Percentiles rank a stretch among this genome's conserved stretches.
These are phyloP conservation scores for Strigops habroptila DNA, from an alignment of 2,113 vertebrate species.

Conservation along the genomic window DNA sequence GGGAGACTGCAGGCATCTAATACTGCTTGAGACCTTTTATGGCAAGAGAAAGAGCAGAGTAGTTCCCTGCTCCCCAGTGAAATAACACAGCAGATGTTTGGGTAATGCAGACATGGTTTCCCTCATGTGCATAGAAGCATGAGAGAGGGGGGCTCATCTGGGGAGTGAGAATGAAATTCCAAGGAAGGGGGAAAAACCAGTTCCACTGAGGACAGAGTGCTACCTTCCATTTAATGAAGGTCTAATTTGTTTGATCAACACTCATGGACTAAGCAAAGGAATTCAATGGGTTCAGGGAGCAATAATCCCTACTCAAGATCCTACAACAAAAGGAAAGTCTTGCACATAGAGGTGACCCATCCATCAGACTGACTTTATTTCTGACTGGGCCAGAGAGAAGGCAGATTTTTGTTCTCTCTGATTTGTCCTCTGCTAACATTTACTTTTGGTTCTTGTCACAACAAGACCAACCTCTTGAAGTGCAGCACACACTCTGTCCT, in stretches of 20 bases:
- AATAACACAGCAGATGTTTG: not conserved
- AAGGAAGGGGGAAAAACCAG: not conserved
- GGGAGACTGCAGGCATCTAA: not conserved
- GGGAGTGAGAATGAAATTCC: not conserved
- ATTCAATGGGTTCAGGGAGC: not conserved
- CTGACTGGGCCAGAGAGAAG: not conserved
- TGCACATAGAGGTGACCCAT: not conserved
- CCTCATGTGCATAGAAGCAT: not conserved
- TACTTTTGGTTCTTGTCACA: conserved; percentile 29
- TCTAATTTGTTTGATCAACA: not conserved
- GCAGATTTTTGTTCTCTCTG: not conserved
- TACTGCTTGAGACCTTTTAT: not conserved
- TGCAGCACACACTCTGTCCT: not conserved
- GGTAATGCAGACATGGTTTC: not conserved
- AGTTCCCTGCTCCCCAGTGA: not conserved
- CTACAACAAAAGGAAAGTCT: not conserved
- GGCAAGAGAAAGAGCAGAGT: not conserved
- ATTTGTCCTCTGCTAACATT: not conserved
- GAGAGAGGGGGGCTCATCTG: not conserved
- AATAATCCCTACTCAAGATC: not conserved
- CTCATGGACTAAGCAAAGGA: not conserved
- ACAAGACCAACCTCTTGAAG: conserved; percentile 10
- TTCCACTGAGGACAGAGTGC: not conserved
- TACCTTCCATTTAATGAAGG: not conserved
- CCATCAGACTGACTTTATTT: not conserved